A percentile compares a stretch with the other conserved stretches of the same genome.
These are phyloP conservation scores for Phycodurus eques DNA, from an alignment of 2,113 vertebrate species.

Conservation along the genomic window DNA sequence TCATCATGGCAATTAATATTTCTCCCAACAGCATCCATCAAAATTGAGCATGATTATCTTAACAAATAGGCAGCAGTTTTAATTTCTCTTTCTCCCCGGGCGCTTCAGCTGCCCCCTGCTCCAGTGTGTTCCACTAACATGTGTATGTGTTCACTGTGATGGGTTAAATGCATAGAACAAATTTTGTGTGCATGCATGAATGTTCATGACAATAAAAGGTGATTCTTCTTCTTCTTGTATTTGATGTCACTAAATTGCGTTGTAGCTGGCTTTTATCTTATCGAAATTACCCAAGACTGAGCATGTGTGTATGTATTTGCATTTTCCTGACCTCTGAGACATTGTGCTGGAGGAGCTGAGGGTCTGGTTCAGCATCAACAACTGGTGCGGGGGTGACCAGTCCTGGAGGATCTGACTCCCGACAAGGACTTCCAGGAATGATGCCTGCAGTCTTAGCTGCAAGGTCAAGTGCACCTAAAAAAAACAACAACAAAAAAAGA, in stretches of 20 bases:
- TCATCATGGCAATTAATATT: too few relatives aligned
- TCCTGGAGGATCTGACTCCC: slow-evolving; percentile 64
- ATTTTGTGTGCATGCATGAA: too few relatives aligned
- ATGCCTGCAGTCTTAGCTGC: slow-evolving; percentile 96
- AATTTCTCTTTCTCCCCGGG: too few relatives aligned
- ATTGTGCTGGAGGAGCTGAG: slow-evolving; percentile 57
- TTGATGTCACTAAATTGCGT: not conserved
- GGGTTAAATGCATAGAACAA: too few relatives aligned
- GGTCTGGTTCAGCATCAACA: slow-evolving; percentile 41
- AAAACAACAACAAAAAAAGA: too few relatives aligned
- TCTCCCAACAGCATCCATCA: too few relatives aligned
- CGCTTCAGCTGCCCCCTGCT: too few relatives aligned
- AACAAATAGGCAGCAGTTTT: not conserved
- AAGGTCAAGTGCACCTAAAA: slow-evolving; percentile 88
- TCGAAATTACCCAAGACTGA: not conserved
- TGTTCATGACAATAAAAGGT: too few relatives aligned
- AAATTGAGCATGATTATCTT: too few relatives aligned
- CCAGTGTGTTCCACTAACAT: too few relatives aligned
- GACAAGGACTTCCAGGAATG: slow-evolving; percentile 84
- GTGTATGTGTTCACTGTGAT: too few relatives aligned
- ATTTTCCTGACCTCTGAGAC: slow-evolving; percentile 66
- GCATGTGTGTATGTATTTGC: slow-evolving; percentile 1
- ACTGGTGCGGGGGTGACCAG: slow-evolving; percentile 28
- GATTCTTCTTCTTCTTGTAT: not conserved
- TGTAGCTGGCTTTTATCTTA: not conserved